Base-by-base conservation (phyloP, 1,140 invertebrate species). In the Scylla paramamosain region DNA sequence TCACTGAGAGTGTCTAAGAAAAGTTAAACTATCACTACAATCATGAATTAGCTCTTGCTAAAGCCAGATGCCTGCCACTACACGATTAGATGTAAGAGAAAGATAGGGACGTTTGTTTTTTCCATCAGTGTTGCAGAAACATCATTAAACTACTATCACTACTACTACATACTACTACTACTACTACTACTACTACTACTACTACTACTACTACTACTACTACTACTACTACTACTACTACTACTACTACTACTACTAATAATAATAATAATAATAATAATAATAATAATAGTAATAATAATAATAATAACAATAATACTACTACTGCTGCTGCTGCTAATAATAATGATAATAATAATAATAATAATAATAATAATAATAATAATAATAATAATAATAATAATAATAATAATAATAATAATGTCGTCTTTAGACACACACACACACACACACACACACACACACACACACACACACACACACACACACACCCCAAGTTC, bases 191-290 rank as follows among this genome's bases (percentile, higher is more conserved):
- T 91, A 59, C 52, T 92, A 92, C 52, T 92, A 92, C 91, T 77
- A 92, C 91, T 77, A 92, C 67, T 92, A 92, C 91, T 92, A 77
- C 67, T 92, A 92, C 91, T 92, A 92, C 91, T 92, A 92, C 32
- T 92, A 92, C 67, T 77, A 92, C 91, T 77, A 92, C 91, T 92
- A 92, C 91, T 92, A 92, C 32, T 92, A 92, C 52, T 92, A 92
- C 28, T 92, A 92, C 52, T 67, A 92, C 52, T 92, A 92, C 32
- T 92, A 82, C 52, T 92, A 92, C 52, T 77, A 92, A 16, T 77
- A 92, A 92, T 28, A 77, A 92, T 48, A 77, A 92, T 48, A 77
- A 91, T 28, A 48, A 91, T 39, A n/a, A 92, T 28, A 77, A 92
- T 48, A 92, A 48, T 29, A 92, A 48, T 67, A 92, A 32, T 67